Evolutionary conservation across 2,113 vertebrate species (phyloP).

Genomic region (Meriones unguiculatus): DNA sequence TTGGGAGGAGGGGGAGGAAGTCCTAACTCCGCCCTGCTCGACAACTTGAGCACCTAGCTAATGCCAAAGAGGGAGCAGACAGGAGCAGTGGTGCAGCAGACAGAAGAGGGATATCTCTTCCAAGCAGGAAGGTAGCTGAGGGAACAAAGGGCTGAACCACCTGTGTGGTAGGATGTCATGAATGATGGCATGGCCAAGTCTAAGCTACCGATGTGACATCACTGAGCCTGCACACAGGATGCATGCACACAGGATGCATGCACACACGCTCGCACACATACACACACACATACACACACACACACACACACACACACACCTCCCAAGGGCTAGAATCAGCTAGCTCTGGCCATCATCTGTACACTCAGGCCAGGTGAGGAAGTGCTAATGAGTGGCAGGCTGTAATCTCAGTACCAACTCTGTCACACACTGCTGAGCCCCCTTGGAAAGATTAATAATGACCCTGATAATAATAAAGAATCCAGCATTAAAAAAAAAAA

Average conservation of each 20-base stretch:
- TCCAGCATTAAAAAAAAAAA: too few relatives aligned
- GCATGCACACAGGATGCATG: neutral
- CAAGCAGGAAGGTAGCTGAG: neutral
- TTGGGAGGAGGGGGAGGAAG: neutral
- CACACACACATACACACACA: neutral
- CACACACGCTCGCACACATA: neutral
- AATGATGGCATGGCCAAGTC: neutral
- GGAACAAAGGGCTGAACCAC: neutral
- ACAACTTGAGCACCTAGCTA: neutral
- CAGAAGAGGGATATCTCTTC: neutral
- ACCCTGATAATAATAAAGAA: neutral
- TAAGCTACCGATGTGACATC: neutral
- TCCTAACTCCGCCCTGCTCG: neutral
- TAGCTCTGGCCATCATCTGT: too few relatives aligned
- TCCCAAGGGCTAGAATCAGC: neutral
- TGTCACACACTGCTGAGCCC: accelerated
- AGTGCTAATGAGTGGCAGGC: too few relatives aligned
- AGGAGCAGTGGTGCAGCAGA: neutral
- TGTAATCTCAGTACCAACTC: neutral
- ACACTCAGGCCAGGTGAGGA: too few relatives aligned
- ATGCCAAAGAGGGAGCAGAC: neutral
- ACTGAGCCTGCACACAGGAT: neutral
- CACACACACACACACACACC: neutral
- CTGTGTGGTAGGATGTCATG: neutral
- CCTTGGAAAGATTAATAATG: neutral